Base-by-base conservation (phyloP, 2,113 vertebrate genomes). In the Varanus komodoensis region DNA sequence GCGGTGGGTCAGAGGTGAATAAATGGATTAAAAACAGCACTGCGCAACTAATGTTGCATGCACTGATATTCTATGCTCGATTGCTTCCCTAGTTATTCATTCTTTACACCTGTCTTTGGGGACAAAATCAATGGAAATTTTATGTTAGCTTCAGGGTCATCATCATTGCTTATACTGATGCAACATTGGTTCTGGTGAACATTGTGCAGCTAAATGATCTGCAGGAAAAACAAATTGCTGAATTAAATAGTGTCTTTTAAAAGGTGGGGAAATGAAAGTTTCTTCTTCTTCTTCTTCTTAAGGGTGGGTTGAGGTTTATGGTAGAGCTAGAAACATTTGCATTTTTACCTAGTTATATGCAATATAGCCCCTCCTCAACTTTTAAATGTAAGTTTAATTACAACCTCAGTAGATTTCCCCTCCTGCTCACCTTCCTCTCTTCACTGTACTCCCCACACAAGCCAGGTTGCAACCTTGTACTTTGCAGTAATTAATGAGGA, bases 41-140 rank as follows among this genome's bases (percentile, higher is more conserved):
- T 82, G 92, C 91, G 89, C 89, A 91, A 91, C 93, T 92, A 94
- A 95, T 96, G 95, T 93, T 92, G 91, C 93, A 69, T 94, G 90
- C 89, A 89, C 89, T 85, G 32, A 86, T 93, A 92, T 94, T 89
- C 85, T 6, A 44, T 86, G 91, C 95, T 95, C 92, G 25, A 0
- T 75, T 67, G 94, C 92, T 87, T 82, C 88, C 91, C 92, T 94
- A 89, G 87, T 94, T 96, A 93, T 90, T 94, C 94, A 89, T 94
- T 96, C 93, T 93, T 94, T 91, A 92, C 87, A 94, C 90, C 80
- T 83, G 87, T 94, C 94, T 93, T 93, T 89, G 89, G 94, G 93
- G 95, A 96, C 88, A 93, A 94, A 96, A 95, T 96, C 96, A 93
- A 92, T 96, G 94, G 94, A 64, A 92, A 93, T 93, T 96, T 93